Evolutionary conservation across 2,888 invertebrate species (phyloP), one percentile per base, ranked within the genome.

Genomic region (Meta bourneti): DNA sequence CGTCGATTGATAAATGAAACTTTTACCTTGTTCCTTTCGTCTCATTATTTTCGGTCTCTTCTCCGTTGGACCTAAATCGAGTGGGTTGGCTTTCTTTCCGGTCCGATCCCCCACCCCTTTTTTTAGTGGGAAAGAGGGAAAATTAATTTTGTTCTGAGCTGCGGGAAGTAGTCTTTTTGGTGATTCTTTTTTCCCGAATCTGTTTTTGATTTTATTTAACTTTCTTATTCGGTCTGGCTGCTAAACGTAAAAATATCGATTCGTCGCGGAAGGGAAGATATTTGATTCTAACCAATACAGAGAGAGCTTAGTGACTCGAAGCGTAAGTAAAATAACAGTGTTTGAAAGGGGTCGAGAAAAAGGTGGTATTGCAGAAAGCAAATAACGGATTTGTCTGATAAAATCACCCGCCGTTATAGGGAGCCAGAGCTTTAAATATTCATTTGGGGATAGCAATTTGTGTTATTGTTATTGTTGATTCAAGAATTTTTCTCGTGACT

Each of bases 1-100:
- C 61, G 82, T 83, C 83, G 78, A 82, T 91, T 88, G 91, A 91
- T 91, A 91, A 91, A 91, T 91, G 91, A 82, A 91, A 91, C 91
- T 91, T 91, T 91, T 90, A 91, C 91, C 91, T 87, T 91, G 87
- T 77, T 78, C 82, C 72, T 82, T 87, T 91, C 86, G 52, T 78
- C 91, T 91, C 91, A 87, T 91, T 91, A 91, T 91, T 91, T 91
- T 82, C 71, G 75, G 82, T 49, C 61, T 69, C 51, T 78, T 52
- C 52, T 11, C 61, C 16, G 61, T 61, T 48, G 72, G 75, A 86
- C 71, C 77, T 78, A 87, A 87, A 91, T 87, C 84, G 91, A 78
- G 82, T 48, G 78, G 91, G 86, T 70, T 74, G 74, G 90, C 52
- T 86, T 84, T 84, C 61, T 77, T 81, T 80, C 49, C 54, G 78